These are phyloP conservation scores for Cyprichromis sp. DNA, from an alignment of 2,113 vertebrate genomes.

Conservation along the genomic window DNA sequence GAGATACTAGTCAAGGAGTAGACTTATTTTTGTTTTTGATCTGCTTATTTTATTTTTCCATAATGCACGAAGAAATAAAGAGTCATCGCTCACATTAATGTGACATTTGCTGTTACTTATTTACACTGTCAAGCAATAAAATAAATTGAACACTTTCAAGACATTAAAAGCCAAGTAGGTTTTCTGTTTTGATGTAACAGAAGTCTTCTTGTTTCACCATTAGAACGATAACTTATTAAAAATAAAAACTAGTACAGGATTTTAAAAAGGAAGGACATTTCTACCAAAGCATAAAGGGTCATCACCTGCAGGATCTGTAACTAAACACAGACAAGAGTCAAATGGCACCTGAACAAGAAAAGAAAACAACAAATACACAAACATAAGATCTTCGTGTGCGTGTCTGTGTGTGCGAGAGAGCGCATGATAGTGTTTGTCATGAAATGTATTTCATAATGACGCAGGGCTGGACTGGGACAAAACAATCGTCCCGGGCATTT, in stretches of 20 bases:
- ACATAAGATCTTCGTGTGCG: background rate
- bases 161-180: background rate
- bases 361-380: background rate
- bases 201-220: background rate
- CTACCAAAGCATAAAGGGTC: background rate
- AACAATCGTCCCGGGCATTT: fast-evolving
- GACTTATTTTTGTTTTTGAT: background rate
- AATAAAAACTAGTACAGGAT: background rate
- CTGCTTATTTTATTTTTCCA: background rate
- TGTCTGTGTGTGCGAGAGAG: fast-evolving
- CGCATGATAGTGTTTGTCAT: background rate
- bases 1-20: background rate
- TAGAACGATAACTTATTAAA: background rate
- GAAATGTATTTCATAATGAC: background rate
- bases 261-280: background rate
- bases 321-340: background rate
- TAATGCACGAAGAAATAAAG: background rate
- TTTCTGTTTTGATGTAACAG: background rate
- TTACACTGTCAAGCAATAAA: background rate
- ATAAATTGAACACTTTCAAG: background rate
- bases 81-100: background rate
- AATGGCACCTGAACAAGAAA: background rate
- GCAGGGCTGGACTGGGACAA: background rate
- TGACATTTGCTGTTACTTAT: background rate
- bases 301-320: background rate